Percentiles rank a stretch among this genome's conserved stretches.
These are phyloP conservation scores for Agelas oroides DNA, from an alignment of 37 sponge, comb jelly and placozoan species.

Conservation along the genomic window DNA sequence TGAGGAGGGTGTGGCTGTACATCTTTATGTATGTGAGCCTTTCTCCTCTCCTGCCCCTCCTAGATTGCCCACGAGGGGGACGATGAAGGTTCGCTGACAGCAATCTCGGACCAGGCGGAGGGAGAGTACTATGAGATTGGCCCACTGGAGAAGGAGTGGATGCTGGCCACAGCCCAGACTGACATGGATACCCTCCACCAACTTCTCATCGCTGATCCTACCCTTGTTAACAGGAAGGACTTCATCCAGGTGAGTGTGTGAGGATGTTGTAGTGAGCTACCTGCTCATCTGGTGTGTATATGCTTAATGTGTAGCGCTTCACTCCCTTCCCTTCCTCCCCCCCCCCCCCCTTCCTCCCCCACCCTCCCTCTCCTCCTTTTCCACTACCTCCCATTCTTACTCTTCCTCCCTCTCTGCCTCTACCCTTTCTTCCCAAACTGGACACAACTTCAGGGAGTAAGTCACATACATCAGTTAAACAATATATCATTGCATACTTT, in stretches of 20 bases:
- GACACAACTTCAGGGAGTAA: not conserved
- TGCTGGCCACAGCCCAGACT: slow-evolving; percentile 37
- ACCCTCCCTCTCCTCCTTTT: not conserved
- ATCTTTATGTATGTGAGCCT: too few species aligned
- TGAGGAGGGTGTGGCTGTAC: too few species aligned
- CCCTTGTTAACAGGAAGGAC: slow-evolving; percentile 65
- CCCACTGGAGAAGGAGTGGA: slow-evolving; percentile 85
- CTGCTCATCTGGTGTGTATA: not conserved
- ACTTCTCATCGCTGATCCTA: slow-evolving; percentile 49
- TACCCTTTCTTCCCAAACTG: too few species aligned
- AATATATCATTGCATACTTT: not conserved
- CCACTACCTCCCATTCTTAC: not conserved
- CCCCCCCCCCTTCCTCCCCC: not conserved
- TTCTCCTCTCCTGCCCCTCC: not conserved
- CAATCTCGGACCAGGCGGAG: not conserved
- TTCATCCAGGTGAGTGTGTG: slow-evolving; percentile 53
- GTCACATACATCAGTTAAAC: too few species aligned
- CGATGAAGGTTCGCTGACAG: slow-evolving; percentile 1
- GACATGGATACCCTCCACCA: slow-evolving; percentile 54
- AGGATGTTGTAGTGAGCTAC: not conserved
- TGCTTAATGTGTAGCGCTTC: not conserved
- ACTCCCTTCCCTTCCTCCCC: not conserved
- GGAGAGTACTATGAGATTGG: slow-evolving; percentile 44
- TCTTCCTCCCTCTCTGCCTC: too few species aligned
- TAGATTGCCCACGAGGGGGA: slow-evolving; percentile 12